phyloP scores from a whole-genome alignment of 2,113 vertebrate genomes.

The Phaethornis superciliosus region DNA sequence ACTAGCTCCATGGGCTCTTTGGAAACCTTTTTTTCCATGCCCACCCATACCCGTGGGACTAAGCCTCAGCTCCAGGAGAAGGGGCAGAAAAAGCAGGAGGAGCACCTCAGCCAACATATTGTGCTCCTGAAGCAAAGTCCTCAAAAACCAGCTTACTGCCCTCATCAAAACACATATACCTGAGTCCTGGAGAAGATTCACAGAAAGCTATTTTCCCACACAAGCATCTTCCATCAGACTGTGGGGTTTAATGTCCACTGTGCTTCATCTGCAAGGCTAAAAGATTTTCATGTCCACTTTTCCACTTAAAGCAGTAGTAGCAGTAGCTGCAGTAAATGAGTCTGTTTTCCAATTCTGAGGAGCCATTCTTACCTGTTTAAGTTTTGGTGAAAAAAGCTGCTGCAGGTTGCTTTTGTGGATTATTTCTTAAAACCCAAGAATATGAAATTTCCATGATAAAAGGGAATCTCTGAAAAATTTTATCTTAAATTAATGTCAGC shows the following conservation, averaged over 20 bases:
- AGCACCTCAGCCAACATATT: not conserved
- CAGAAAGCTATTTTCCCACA: not conserved
- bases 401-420: not conserved
- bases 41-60: not conserved
- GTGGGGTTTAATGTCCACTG: not conserved
- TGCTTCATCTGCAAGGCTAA: not conserved
- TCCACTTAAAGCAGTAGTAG: not conserved
- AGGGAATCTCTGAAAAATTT: not conserved
- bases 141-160: not conserved
- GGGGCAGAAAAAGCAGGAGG: not conserved
- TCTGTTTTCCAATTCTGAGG: not conserved
- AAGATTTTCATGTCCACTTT: not conserved
- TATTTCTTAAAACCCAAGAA: not conserved
- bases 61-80: not conserved
- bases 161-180: not conserved
- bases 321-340: not conserved
- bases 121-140: not conserved
- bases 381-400: not conserved
- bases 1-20: not conserved
- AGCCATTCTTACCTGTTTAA: not conserved
- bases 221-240: not conserved
- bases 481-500: not conserved
- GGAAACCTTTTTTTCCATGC: accelerated
- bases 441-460: not conserved
- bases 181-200: not conserved